Percentiles rank a stretch among this genome's conserved stretches.
phyloP scores from a whole-genome alignment of 2,888 invertebrate genomes.

The Sepiola atlantica region DNA sequence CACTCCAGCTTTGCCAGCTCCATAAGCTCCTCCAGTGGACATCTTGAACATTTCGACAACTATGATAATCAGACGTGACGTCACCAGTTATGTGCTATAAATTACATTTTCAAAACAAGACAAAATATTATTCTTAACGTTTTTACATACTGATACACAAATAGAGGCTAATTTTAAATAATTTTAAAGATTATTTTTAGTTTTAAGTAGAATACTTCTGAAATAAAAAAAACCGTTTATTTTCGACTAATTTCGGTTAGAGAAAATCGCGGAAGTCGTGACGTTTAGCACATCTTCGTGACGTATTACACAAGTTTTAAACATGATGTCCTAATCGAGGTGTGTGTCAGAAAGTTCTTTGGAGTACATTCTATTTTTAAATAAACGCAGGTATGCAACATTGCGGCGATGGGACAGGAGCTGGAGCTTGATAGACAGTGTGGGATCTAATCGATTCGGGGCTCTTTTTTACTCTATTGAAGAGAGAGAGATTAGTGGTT shows the following conservation, averaged over 20 bases:
- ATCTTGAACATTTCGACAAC: conserved; percentile 56
- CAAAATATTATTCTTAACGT: not conserved
- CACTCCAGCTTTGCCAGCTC: conserved; percentile 95
- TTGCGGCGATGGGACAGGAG: too few relatives aligned
- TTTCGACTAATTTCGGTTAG: not conserved
- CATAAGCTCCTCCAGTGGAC: conserved; percentile 86
- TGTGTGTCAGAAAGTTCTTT: too few relatives aligned
- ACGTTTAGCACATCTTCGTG: not conserved
- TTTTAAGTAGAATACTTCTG: not conserved
- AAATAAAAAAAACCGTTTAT: not conserved
- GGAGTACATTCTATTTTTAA: too few relatives aligned
- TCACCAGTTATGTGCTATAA: conserved; percentile 35
- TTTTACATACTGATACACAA: not conserved
- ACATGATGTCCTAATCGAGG: not conserved
- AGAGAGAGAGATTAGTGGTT: too few relatives aligned
- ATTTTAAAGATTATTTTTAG: not conserved
- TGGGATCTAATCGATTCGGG: too few relatives aligned
- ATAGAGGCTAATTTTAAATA: not conserved
- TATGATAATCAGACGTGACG: conserved; percentile 37
- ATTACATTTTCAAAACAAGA: not conserved
- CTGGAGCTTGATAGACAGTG: too few relatives aligned
- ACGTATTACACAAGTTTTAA: not conserved
- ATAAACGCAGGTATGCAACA: too few relatives aligned
- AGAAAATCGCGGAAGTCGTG: not conserved
- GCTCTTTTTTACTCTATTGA: too few relatives aligned